Percentiles rank a stretch among this genome's conserved stretches.
Evolutionary conservation across 2,888 invertebrate genomes (phyloP).

Genomic region (Erynnis tages): DNA sequence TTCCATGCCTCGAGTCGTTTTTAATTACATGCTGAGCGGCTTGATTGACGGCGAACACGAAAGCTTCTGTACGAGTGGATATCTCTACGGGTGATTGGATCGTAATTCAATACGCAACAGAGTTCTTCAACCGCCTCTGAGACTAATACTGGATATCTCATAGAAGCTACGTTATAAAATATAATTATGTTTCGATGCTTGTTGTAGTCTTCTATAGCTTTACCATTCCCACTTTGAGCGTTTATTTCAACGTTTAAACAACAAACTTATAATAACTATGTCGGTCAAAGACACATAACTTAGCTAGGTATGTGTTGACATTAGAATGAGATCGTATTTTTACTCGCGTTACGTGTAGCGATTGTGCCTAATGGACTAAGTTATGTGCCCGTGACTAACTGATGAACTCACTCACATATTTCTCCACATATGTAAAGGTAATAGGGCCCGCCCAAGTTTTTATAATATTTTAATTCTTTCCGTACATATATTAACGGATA

Average conservation of each 20-base stretch:
- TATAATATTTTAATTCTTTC: no score
- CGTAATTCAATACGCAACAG: conserved; percentile 12
- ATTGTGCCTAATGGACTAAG: conserved; percentile 24
- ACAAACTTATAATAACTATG: conserved; percentile 19
- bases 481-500: no score
- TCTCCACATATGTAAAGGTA: neutral
- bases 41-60: conserved; percentile 15
- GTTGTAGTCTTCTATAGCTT: no score
- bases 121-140: conserved; percentile 1
- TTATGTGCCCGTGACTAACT: conserved; percentile 23
- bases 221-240: no score
- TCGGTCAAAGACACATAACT: conserved; percentile 16
- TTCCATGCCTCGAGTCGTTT: conserved; percentile 8
- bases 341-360: conserved; percentile 7
- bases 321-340: conserved; percentile 26
- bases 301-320: conserved; percentile 2
- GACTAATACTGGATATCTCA: no score
- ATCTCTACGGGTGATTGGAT: conserved; percentile 7
- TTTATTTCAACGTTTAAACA: neutral
- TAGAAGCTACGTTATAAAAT: neutral
- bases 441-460: no score
- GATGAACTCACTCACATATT: conserved; percentile 23
- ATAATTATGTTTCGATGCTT: neutral
- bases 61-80: conserved; percentile 1
- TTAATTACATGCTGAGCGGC: conserved; percentile 13